A percentile compares a stretch with the other conserved stretches of the same genome.
Evolutionary conservation across 2,113 vertebrate species (phyloP).

Genomic region (Mungos mungo): DNA sequence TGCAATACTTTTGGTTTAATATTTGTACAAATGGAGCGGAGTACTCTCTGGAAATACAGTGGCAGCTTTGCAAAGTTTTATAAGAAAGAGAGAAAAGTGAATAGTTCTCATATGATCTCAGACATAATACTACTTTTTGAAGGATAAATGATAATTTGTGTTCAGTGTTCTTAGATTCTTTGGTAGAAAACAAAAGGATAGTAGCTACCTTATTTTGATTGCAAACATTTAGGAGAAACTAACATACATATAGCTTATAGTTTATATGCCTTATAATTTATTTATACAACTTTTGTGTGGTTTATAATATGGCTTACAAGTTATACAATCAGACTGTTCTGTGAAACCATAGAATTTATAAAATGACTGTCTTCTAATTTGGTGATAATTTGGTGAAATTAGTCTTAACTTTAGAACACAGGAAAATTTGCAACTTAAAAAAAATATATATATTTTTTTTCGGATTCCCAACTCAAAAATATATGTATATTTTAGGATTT

Average conservation of each 20-base stretch:
- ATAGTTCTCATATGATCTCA: neutral
- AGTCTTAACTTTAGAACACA: slow-evolving; percentile 45
- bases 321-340: neutral
- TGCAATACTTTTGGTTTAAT: slow-evolving; percentile 8
- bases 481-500: too few species aligned
- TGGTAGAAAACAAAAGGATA: slow-evolving; percentile 21
- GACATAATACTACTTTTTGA: slow-evolving; percentile 1
- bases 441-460: neutral
- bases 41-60: neutral
- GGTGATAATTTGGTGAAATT: neutral
- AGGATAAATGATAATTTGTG: slow-evolving; percentile 39
- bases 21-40: slow-evolving; percentile 17
- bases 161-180: neutral
- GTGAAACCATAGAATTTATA: slow-evolving; percentile 29
- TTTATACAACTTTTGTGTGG: neutral
- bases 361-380: slow-evolving; percentile 38
- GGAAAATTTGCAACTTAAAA: slow-evolving; percentile 5
- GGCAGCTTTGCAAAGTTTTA: neutral
- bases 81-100: slow-evolving; percentile 20
- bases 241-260: neutral
- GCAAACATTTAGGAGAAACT: slow-evolving; percentile 34
- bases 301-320: neutral
- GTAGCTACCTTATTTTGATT: slow-evolving; percentile 16
- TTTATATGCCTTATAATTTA: slow-evolving; percentile 25
- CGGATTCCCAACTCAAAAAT: too few species aligned